Percentiles rank a stretch among this genome's conserved stretches.
phyloP scores from a whole-genome alignment of 2,888 invertebrate genomes.

The Heliothis peltigera region DNA sequence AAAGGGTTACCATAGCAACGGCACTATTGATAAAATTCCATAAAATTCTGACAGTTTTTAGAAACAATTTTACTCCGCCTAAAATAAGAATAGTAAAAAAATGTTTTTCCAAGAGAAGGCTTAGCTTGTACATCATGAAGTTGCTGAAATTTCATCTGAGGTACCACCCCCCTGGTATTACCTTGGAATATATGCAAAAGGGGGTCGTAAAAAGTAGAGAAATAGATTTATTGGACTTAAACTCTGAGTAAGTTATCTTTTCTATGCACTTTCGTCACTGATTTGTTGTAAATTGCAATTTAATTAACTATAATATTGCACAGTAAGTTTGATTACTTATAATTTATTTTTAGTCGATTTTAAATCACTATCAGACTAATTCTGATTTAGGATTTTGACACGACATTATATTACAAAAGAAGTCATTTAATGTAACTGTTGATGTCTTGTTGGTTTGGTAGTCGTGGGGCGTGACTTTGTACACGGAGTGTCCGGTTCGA shows the following conservation, averaged over 20 bases:
- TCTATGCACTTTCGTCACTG: neutral
- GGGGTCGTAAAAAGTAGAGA: slow-evolving; percentile 90
- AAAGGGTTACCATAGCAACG: slow-evolving; percentile 73
- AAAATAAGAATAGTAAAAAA: slow-evolving; percentile 58
- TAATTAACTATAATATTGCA: no score
- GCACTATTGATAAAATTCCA: slow-evolving; percentile 80
- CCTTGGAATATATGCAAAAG: slow-evolving; percentile 90
- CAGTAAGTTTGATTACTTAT: no score
- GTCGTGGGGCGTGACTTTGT: no score
- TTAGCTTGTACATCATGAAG: slow-evolving; percentile 87
- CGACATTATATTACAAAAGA: no score
- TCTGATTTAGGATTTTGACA: no score
- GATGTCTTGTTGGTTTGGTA: no score
- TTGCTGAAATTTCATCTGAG: slow-evolving; percentile 92
- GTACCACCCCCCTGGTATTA: slow-evolving; percentile 93
- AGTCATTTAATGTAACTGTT: no score
- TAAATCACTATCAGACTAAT: no score
- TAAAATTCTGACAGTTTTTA: slow-evolving; percentile 72
- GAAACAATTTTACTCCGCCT: slow-evolving; percentile 60
- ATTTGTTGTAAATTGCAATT: no score
- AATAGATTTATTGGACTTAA: slow-evolving; percentile 91
- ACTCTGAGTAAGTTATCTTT: slow-evolving; percentile 86
- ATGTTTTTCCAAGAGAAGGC: slow-evolving; percentile 44
- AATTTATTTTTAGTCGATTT: no score
- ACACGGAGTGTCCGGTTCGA: no score